Percentiles rank a stretch among this genome's conserved stretches.
phyloP scores from a whole-genome alignment of 2,888 invertebrate species.

The Tuta absoluta region DNA sequence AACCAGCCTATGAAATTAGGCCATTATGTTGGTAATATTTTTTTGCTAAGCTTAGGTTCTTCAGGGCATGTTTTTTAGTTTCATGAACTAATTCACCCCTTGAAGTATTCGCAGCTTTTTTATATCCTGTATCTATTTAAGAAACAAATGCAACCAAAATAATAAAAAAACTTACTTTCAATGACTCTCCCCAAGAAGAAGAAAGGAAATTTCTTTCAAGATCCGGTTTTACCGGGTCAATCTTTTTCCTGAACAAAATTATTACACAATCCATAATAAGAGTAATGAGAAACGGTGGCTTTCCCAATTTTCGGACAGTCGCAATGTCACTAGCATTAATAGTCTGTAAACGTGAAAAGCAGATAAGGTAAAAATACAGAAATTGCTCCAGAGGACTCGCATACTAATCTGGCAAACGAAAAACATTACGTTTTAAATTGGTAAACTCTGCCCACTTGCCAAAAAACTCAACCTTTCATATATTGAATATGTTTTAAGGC shows the following conservation, averaged over 20 bases:
- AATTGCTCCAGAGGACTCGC: too few species aligned
- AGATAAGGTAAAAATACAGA: not conserved
- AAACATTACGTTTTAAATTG: not conserved
- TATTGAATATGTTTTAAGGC: too few species aligned
- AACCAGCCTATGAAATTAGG: too few species aligned
- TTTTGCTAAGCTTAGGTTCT: too few species aligned
- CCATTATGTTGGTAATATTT: too few species aligned
- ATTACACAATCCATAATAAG: constrained; percentile 94
- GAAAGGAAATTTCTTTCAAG: constrained; percentile 85
- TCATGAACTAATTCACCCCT: too few species aligned
- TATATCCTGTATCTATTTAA: not conserved
- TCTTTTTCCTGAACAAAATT: constrained; percentile 87
- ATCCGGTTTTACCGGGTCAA: constrained; percentile 87
- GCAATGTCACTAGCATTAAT: constrained; percentile 94
- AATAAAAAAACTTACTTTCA: constrained; percentile 82
- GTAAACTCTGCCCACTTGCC: too few species aligned
- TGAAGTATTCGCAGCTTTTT: too few species aligned
- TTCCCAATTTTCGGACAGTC: constrained; percentile 93
- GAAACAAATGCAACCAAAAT: not conserved
- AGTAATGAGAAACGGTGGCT: constrained; percentile 94
- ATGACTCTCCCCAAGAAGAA: constrained; percentile 92
- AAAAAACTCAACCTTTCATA: too few species aligned
- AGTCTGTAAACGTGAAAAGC: constrained; percentile 78
- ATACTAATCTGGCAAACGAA: not conserved
- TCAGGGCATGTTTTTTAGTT: too few species aligned